These are phyloP conservation scores for Drosophila suboccidentalis DNA, from an alignment of 2,888 invertebrate genomes.

Conservation along the genomic window DNA sequence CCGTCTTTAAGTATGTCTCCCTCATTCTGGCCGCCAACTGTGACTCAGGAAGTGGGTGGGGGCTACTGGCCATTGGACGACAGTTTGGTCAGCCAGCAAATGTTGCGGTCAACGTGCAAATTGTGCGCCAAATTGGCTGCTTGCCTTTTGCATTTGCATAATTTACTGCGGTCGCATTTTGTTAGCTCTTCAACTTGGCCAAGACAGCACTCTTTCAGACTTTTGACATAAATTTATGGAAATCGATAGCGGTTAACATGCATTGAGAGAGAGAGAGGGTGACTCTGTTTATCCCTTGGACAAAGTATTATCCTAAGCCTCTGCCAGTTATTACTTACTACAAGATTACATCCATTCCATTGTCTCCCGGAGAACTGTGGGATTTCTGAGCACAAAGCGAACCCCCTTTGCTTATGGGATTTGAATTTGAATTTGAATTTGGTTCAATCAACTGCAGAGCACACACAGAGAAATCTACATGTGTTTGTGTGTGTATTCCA, in stretches of 20 bases:
- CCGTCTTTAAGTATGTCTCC: slow-evolving; percentile 29
- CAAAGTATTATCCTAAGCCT: neutral
- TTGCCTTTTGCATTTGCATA: slow-evolving; percentile 62
- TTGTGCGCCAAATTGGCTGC: slow-evolving; percentile 62
- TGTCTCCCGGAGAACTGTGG: neutral
- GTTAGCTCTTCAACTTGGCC: slow-evolving; percentile 9
- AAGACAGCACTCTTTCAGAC: slow-evolving; percentile 22
- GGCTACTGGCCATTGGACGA: slow-evolving; percentile 11
- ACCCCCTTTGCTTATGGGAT: slow-evolving; percentile 4
- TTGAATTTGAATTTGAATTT: slow-evolving; percentile 4
- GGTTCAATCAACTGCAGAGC: slow-evolving; percentile 29
- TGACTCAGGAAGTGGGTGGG: slow-evolving; percentile 23
- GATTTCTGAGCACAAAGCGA: neutral
- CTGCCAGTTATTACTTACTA: slow-evolving; percentile 13
- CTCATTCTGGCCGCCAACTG: slow-evolving; percentile 47
- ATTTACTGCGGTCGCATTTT: slow-evolving; percentile 53
- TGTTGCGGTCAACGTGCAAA: slow-evolving; percentile 70
- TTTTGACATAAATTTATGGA: slow-evolving; percentile 42
- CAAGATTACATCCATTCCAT: neutral
- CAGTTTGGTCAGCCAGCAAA: slow-evolving; percentile 38
- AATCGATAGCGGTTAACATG: slow-evolving; percentile 34
- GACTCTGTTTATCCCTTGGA: slow-evolving; percentile 4
- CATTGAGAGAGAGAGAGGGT: slow-evolving; percentile 8
- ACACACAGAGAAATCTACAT: slow-evolving; percentile 43
- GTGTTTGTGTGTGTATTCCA: neutral